These are phyloP conservation scores for Polypterus senegalus DNA, from an alignment of 2,113 vertebrate species.

Conservation along the genomic window DNA sequence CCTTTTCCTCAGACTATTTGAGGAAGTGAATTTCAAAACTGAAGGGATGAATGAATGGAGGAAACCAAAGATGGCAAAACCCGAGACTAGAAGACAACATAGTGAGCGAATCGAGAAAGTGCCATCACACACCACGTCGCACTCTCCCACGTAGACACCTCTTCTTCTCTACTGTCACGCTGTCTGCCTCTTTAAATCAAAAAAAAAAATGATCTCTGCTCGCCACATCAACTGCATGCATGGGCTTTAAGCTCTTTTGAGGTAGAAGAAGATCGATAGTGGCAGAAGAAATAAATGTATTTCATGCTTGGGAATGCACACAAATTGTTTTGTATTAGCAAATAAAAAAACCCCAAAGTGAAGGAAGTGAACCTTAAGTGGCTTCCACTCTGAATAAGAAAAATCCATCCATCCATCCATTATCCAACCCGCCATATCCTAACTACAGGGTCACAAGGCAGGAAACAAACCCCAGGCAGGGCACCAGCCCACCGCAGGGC, in stretches of 20 bases:
- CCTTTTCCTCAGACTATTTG: too few species aligned
- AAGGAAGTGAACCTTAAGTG: too few species aligned
- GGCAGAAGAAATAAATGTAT: slow-evolving; percentile 13
- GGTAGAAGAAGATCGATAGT: slow-evolving; percentile 10
- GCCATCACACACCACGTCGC: slow-evolving; percentile 5
- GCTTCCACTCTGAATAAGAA: too few species aligned
- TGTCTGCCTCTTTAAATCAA: slow-evolving; percentile 15
- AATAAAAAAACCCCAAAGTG: slow-evolving; percentile 1
- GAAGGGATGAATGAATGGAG: too few species aligned
- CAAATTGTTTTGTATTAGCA: slow-evolving; percentile 15
- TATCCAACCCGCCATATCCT: too few species aligned
- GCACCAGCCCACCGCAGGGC: too few species aligned
- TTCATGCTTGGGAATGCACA: slow-evolving; percentile 7
- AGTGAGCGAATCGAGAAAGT: neutral
- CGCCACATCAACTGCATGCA: slow-evolving; percentile 6
- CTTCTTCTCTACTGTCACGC: slow-evolving; percentile 15
- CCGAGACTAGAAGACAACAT: too few species aligned
- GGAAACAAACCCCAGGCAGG: too few species aligned
- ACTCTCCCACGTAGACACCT: slow-evolving; percentile 12
- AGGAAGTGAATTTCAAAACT: too few species aligned
- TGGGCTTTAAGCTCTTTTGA: slow-evolving; percentile 15
- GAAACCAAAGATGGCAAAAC: too few species aligned
- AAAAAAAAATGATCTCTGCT: slow-evolving; percentile 11
- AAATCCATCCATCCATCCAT: too few species aligned
- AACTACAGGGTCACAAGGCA: too few species aligned